Evolutionary conservation across 2,888 invertebrate genomes (phyloP).

Genomic region (Lacanobia wlatinum): DNA sequence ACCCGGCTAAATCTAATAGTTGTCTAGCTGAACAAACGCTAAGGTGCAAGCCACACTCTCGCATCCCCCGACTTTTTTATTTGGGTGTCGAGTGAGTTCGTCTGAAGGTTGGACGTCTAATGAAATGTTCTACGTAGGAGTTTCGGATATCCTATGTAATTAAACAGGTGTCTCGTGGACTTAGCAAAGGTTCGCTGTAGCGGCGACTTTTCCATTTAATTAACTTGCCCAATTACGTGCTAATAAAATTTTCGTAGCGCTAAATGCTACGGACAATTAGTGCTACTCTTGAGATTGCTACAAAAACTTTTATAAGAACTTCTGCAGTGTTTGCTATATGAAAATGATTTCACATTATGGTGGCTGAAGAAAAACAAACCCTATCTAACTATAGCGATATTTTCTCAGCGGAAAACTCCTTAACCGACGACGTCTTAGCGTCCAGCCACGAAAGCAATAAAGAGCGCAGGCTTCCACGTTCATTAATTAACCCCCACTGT

Average conservation of each 20-base stretch:
- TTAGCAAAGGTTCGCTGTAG: slow-evolving; percentile 47
- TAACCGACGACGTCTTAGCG: slow-evolving; percentile 89
- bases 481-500: slow-evolving; percentile 90
- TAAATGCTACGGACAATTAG: slow-evolving; percentile 41
- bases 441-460: slow-evolving; percentile 91
- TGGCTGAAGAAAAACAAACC: slow-evolving; percentile 76
- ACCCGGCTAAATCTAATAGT: slow-evolving; percentile 71
- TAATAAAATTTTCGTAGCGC: slow-evolving; percentile 53
- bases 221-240: slow-evolving; percentile 61
- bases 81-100: slow-evolving; percentile 65
- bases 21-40: slow-evolving; percentile 59
- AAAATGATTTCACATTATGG: slow-evolving; percentile 44
- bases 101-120: slow-evolving; percentile 71
- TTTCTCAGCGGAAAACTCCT: slow-evolving; percentile 89
- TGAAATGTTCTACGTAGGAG: slow-evolving; percentile 70
- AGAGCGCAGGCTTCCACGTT: slow-evolving; percentile 91
- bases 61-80: slow-evolving; percentile 64
- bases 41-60: slow-evolving; percentile 62
- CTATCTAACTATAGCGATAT: slow-evolving; percentile 77
- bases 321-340: slow-evolving; percentile 21
- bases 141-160: slow-evolving; percentile 72
- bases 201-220: slow-evolving; percentile 63
- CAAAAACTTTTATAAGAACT: slow-evolving; percentile 20
- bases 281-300: slow-evolving; percentile 7
- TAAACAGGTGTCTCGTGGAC: slow-evolving; percentile 73